Evolutionary conservation across 2,888 invertebrate species (phyloP).

Genomic region (Drosophila nigritarsus): DNA sequence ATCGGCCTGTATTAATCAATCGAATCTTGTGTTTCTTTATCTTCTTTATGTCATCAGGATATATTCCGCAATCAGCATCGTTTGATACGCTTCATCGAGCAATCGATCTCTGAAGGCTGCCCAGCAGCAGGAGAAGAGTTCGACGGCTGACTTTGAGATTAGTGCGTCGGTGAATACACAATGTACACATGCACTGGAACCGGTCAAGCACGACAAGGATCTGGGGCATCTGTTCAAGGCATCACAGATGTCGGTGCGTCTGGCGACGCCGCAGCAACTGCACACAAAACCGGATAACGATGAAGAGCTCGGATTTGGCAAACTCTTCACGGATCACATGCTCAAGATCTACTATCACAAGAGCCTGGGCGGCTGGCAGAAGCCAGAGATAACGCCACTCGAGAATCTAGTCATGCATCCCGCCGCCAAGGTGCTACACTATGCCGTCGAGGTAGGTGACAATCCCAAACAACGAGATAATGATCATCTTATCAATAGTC

Average conservation of each 20-base stretch:
- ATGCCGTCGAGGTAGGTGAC: conserved; percentile 94
- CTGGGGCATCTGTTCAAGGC: conserved; percentile 87
- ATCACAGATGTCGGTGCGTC: conserved; percentile 89
- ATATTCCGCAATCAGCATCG: conserved; percentile 90
- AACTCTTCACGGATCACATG: conserved; percentile 98
- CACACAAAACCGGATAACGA: conserved; percentile 91
- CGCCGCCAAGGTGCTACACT: conserved; percentile 98
- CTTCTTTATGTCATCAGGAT: conserved; percentile 70
- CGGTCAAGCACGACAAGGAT: conserved; percentile 82
- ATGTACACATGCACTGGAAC: conserved; percentile 79
- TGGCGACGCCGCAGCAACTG: conserved; percentile 92
- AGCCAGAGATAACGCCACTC: conserved; percentile 95
- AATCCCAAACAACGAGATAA: background rate
- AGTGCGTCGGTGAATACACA: conserved; percentile 81
- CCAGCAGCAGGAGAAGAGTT: conserved; percentile 61
- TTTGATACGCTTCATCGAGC: conserved; percentile 87
- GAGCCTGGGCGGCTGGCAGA: conserved; percentile 96
- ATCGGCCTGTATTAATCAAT: background rate
- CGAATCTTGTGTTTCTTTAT: background rate
- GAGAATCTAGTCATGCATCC: conserved; percentile 96
- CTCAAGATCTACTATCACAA: conserved; percentile 93
- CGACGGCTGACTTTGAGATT: conserved; percentile 79
- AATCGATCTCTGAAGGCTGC: conserved; percentile 82
- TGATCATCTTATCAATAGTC: background rate
- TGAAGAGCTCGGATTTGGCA: conserved; percentile 94